Conservation (phyloP, 2,113 vertebrate genomes). For the Caretta caretta region DNA sequence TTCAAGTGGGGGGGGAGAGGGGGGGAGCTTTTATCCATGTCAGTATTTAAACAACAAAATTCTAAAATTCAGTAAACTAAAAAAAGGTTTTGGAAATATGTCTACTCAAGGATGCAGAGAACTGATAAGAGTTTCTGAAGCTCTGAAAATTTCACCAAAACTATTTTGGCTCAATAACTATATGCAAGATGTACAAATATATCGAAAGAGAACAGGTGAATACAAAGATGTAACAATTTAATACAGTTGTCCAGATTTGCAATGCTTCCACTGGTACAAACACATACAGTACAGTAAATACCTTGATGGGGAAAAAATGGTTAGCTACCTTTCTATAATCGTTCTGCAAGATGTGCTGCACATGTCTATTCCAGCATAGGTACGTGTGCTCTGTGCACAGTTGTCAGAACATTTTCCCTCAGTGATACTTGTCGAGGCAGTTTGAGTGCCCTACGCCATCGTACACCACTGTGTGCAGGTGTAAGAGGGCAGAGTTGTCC, state of each 20-base stretch:
- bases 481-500: background rate
- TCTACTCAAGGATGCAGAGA: background rate
- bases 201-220: background rate
- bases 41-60: background rate
- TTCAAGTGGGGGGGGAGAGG: background rate
- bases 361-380: background rate
- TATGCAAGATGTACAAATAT: background rate
- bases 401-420: background rate
- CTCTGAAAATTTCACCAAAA: background rate
- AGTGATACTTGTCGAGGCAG: background rate
- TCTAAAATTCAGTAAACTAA: background rate
- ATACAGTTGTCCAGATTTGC: background rate
- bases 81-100: background rate
- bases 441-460: background rate
- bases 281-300: background rate
- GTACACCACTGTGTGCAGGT: background rate
- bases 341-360: background rate
- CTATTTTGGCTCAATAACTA: background rate
- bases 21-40: fast-evolving
- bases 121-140: background rate
- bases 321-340: background rate
- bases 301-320: background rate
- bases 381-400: background rate
- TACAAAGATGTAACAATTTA: background rate
- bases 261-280: conserved; percentile 4